phyloP scores from a whole-genome alignment of 2,888 invertebrate species.

The Mythimna ferrago region DNA sequence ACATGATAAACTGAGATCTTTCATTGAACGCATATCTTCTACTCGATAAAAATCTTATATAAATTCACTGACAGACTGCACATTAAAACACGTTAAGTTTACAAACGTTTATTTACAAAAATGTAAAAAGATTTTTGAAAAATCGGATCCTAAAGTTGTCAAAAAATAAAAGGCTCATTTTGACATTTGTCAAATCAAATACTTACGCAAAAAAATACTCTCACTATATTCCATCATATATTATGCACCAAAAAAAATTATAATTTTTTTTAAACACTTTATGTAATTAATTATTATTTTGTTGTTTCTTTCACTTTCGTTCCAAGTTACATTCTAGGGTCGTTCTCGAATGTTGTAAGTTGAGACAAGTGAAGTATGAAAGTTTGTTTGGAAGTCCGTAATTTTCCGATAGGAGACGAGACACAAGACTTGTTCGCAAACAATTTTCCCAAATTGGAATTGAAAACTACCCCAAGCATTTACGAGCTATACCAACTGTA shows the following conservation, averaged over 20 bases:
- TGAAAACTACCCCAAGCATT: not conserved
- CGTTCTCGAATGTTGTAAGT: not conserved
- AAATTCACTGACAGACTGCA: not conserved
- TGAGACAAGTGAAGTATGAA: not conserved
- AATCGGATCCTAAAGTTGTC: not conserved
- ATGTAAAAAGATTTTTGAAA: not conserved
- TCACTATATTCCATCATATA: no score
- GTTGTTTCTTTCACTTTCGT: no score
- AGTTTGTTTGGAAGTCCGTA: not conserved
- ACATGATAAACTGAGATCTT: no score
- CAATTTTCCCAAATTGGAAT: not conserved
- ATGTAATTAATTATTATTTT: no score
- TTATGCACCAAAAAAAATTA: no score
- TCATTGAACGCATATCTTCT: no score
- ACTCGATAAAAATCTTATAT: not conserved
- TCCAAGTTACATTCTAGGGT: no score
- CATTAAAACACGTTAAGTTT: no score
- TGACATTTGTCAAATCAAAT: no score
- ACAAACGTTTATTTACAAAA: not conserved
- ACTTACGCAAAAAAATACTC: no score
- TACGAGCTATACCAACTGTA: not conserved
- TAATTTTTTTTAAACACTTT: no score
- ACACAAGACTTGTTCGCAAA: not conserved
- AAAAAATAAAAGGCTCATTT: no score
- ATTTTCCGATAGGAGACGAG: not conserved